phyloP scores from a whole-genome alignment of 2,888 invertebrate species.

The Eudasyphora cyanicolor region DNA sequence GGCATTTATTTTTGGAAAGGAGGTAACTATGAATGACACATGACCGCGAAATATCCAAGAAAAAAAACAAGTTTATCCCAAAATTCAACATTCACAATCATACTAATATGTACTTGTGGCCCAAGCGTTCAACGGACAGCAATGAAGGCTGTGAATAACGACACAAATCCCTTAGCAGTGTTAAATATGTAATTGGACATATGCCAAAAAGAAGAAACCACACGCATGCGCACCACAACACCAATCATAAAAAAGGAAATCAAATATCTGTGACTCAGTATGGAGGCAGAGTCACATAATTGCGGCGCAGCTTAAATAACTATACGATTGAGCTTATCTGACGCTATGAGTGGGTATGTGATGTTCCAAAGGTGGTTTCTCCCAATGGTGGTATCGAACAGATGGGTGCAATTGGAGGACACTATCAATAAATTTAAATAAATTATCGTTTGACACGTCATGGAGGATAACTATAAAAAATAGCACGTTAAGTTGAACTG shows the following conservation, averaged over 20 bases:
- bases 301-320: background rate
- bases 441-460: background rate
- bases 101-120: background rate
- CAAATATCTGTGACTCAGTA: background rate
- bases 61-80: background rate
- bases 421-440: conserved; percentile 8
- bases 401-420: background rate
- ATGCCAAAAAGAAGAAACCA: too few species aligned
- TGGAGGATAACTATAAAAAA: background rate
- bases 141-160: background rate
- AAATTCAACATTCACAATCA: background rate
- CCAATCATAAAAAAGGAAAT: background rate
- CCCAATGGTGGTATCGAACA: background rate
- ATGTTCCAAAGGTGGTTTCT: background rate
- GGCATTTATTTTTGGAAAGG: conserved; percentile 25
- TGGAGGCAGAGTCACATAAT: background rate
- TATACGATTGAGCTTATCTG: background rate
- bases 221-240: background rate
- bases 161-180: background rate
- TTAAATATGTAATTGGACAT: conserved; percentile 12
- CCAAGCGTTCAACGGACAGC: background rate
- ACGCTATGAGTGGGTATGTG: background rate
- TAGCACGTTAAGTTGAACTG: background rate
- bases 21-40: conserved; percentile 47
- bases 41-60: conserved; percentile 56